phyloP scores from a whole-genome alignment of 2,888 invertebrate species.

The Cosmia trapezina region DNA sequence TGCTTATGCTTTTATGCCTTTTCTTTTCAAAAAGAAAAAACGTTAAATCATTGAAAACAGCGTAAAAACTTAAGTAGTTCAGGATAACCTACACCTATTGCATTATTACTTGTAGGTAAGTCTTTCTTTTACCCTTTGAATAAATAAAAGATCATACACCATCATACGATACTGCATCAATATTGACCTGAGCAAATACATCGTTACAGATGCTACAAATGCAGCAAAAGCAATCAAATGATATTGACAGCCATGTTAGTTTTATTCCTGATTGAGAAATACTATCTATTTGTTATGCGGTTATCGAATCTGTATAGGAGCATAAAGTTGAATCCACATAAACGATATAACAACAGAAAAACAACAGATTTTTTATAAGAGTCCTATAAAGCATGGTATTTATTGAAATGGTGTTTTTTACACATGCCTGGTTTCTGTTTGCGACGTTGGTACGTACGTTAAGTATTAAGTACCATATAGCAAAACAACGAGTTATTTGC shows the following conservation, averaged over 20 bases:
- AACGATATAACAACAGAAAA: neutral
- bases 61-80: neutral
- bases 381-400: neutral
- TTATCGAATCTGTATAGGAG: conserved; percentile 32
- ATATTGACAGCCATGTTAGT: conserved; percentile 20
- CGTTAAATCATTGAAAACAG: neutral
- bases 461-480: neutral
- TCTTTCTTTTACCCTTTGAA: neutral
- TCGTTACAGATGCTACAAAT: conserved; percentile 5
- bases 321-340: conserved; percentile 27
- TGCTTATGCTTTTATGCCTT: too few relatives aligned
- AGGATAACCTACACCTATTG: neutral
- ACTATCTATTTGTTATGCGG: conserved; percentile 41
- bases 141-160: neutral
- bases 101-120: neutral
- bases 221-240: conserved; percentile 30
- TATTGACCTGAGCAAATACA: neutral
- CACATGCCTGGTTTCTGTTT: neutral
- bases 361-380: neutral
- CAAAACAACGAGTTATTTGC: neutral
- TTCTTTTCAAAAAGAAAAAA: neutral
- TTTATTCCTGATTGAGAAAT: conserved; percentile 35
- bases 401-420: conserved; percentile 3
- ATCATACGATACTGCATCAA: neutral
- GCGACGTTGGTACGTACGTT: neutral